These are phyloP conservation scores for Cantharis flavilabris DNA, from an alignment of 2,888 invertebrate species.

Conservation along the genomic window DNA sequence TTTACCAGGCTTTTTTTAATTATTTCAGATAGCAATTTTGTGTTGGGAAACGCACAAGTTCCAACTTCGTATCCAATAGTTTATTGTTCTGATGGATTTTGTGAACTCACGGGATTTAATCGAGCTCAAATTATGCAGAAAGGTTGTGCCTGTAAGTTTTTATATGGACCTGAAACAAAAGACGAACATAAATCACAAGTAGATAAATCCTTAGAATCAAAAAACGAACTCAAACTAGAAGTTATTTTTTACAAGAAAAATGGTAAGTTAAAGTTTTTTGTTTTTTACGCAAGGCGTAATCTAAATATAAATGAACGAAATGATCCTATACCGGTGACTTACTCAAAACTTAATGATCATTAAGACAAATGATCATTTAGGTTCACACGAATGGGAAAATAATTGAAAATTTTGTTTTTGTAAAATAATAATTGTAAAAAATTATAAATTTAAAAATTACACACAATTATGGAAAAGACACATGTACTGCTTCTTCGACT, in stretches of 20 bases:
- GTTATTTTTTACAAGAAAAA: slow-evolving; percentile 94
- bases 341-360: too few relatives aligned
- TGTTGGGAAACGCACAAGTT: slow-evolving; percentile 94
- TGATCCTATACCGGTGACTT: neutral
- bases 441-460: too few relatives aligned
- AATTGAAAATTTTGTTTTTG: too few relatives aligned
- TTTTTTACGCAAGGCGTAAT: neutral
- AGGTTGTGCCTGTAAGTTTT: slow-evolving; percentile 92
- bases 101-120: slow-evolving; percentile 91
- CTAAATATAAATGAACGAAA: neutral
- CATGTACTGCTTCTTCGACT: too few relatives aligned
- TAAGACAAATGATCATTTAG: too few relatives aligned
- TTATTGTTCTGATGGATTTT: slow-evolving; percentile 95
- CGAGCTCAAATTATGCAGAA: slow-evolving; percentile 97
- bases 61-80: slow-evolving; percentile 87
- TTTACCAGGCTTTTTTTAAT: neutral
- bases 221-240: slow-evolving; percentile 91
- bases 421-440: too few relatives aligned
- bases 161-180: slow-evolving; percentile 88
- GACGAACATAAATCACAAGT: slow-evolving; percentile 89
- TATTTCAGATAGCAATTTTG: slow-evolving; percentile 91
- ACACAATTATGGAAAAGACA: too few relatives aligned
- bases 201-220: slow-evolving; percentile 85
- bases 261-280: slow-evolving; percentile 67
- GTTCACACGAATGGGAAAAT: too few relatives aligned